These are phyloP conservation scores for Mirounga angustirostris DNA, from an alignment of 2,113 vertebrate species.

Conservation along the genomic window DNA sequence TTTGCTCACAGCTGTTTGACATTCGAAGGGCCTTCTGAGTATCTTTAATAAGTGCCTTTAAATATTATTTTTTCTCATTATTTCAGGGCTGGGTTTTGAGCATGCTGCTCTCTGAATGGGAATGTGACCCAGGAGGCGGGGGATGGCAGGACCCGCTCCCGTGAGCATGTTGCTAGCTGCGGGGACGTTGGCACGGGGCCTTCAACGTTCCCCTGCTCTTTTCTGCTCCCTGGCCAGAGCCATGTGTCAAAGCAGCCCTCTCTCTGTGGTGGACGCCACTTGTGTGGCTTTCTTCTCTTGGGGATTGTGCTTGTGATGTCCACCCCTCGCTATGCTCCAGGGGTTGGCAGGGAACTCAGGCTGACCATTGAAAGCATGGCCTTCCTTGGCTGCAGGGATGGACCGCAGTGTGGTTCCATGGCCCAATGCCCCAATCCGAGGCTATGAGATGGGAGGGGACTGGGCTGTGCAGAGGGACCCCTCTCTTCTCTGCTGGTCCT, in stretches of 20 bases:
- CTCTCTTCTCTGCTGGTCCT: background rate
- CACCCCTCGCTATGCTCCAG: background rate
- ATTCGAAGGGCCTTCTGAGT: conserved; percentile 78
- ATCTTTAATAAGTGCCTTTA: conserved; percentile 78
- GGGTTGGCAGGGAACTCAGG: fast-evolving
- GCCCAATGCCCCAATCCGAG: fast-evolving
- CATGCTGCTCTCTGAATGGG: background rate
- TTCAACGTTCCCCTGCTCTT: background rate
- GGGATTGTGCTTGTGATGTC: background rate
- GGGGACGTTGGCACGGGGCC: fast-evolving
- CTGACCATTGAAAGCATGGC: fast-evolving
- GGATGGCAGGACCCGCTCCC: background rate
- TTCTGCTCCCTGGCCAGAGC: fast-evolving
- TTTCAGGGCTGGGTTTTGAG: conserved; percentile 27
- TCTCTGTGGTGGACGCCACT: background rate
- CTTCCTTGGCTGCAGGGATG: fast-evolving
- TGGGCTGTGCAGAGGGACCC: fast-evolving
- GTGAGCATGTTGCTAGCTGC: fast-evolving
- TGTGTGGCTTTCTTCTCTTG: background rate
- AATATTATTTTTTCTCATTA: conserved; percentile 74
- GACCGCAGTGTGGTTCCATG: fast-evolving
- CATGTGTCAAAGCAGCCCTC: background rate
- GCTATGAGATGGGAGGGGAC: background rate
- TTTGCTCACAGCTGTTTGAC: conserved; percentile 82
- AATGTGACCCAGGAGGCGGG: fast-evolving